Conservation (phyloP, 64 coral and sea anemone species). For the Exaiptasia diaphana region DNA sequence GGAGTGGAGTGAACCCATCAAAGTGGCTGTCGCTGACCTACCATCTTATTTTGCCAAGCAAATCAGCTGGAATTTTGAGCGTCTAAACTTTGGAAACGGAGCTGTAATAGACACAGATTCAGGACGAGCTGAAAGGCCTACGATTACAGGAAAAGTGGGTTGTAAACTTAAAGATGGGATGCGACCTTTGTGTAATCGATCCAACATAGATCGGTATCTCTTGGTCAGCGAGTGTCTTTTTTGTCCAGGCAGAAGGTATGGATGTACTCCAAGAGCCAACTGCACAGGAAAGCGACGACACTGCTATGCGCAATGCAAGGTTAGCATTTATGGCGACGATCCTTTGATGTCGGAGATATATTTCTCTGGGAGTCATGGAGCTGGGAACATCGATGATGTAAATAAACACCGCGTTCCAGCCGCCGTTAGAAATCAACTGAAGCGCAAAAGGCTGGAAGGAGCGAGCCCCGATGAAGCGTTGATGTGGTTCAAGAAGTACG, state of each 20-base stretch:
- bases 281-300: conserved; percentile 87
- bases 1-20: conserved; percentile 87
- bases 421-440: conserved; percentile 51
- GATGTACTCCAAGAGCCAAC: conserved; percentile 88
- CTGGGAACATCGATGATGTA: conserved; percentile 77
- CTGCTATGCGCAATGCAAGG: conserved; percentile 90
- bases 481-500: conserved; percentile 61
- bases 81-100: conserved; percentile 92
- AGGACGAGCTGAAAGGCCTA: conserved; percentile 78
- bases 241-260: conserved; percentile 90
- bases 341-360: conserved; percentile 76
- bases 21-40: conserved; percentile 67
- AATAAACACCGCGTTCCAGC: conserved; percentile 65
- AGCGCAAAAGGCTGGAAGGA: conserved; percentile 46
- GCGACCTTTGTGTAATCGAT: conserved; percentile 38
- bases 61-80: conserved; percentile 98
- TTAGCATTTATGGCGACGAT: conserved; percentile 80
- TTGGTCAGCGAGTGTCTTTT: conserved; percentile 93
- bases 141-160: conserved; percentile 88
- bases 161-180: conserved; percentile 81
- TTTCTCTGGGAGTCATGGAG: conserved; percentile 87
- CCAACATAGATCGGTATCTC: conserved; percentile 80
- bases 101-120: conserved; percentile 74
- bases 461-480: conserved; percentile 43
- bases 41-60: conserved; percentile 88